phyloP scores from a whole-genome alignment of 2,113 vertebrate species.

The Procavia capensis region DNA sequence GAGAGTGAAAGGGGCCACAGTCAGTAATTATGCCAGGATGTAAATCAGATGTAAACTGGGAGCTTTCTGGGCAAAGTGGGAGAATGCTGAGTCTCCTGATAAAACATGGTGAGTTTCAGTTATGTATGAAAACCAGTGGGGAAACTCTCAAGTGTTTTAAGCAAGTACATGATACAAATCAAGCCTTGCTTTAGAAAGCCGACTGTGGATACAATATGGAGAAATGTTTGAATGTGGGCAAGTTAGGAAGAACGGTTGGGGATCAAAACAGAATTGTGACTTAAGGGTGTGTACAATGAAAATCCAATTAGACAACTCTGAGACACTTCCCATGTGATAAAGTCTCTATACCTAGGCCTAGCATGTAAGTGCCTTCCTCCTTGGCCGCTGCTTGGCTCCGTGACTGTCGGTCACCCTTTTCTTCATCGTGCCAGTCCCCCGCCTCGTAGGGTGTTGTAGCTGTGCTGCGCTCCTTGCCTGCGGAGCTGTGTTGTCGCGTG shows the following conservation, averaged over 20 bases:
- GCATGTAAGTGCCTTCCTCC: not conserved
- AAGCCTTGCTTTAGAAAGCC: not conserved
- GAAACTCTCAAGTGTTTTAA: not conserved
- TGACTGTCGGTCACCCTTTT: not conserved
- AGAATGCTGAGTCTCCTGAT: not conserved
- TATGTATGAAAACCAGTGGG: not conserved
- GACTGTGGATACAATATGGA: not conserved
- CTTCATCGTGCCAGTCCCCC: not conserved
- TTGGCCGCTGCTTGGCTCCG: not conserved
- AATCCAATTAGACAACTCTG: not conserved
- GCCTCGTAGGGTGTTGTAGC: not conserved
- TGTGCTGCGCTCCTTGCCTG: not conserved
- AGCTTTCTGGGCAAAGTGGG: not conserved
- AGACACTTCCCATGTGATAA: not conserved
- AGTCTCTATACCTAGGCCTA: not conserved
- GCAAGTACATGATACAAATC: not conserved
- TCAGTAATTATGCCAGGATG: not conserved
- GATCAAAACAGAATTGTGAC: not conserved
- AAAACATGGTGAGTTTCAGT: not conserved
- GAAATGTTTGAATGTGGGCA: not conserved
- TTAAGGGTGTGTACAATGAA: not conserved
- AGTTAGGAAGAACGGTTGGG: not conserved
- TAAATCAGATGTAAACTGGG: not conserved
- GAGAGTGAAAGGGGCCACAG: not conserved
- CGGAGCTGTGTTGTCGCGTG: not conserved